Percentiles rank a stretch among this genome's conserved stretches.
Evolutionary conservation across 2,797 vertebrate species (phyloP).

Genomic region (Myiothlypis coronata): DNA sequence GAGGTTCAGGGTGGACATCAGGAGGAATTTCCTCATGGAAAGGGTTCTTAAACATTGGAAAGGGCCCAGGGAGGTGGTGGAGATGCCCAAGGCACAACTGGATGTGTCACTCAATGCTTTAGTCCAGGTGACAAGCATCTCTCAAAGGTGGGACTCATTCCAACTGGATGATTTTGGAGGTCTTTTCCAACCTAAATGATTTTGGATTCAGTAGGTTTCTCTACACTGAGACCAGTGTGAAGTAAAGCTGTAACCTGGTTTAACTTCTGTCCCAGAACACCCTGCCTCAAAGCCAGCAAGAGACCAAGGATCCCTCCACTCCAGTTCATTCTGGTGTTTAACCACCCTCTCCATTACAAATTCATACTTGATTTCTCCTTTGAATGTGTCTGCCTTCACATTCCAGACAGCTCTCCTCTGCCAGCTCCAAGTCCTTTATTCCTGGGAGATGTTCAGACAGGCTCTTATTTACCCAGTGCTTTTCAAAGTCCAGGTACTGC

Average conservation of each 20-base stretch:
- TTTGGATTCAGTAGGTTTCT: not conserved
- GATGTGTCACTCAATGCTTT: rapidly evolving
- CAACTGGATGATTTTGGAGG: not conserved
- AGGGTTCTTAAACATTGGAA: not conserved
- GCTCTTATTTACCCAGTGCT: not conserved
- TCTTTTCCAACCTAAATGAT: not conserved
- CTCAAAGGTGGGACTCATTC: not conserved
- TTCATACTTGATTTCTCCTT: not conserved
- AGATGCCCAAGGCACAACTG: not conserved
- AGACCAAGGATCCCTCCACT: not conserved
- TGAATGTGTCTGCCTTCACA: not conserved
- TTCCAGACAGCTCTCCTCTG: not conserved
- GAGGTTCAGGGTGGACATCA: not conserved
- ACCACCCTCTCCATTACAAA: not conserved
- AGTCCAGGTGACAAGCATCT: not conserved
- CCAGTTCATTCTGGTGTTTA: not conserved
- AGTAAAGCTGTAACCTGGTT: not conserved
- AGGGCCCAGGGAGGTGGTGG: not conserved
- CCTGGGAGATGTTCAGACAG: not conserved
- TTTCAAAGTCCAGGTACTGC: not conserved
- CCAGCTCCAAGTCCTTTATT: not conserved
- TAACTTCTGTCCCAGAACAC: not conserved
- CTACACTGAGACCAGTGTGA: not conserved
- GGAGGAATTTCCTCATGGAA: not conserved
- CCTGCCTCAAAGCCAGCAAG: not conserved